A percentile compares a stretch with the other conserved stretches of the same genome.
These are phyloP conservation scores for Aulostomus chinensis DNA, from an alignment of 2,797 vertebrate genomes.

Conservation along the genomic window DNA sequence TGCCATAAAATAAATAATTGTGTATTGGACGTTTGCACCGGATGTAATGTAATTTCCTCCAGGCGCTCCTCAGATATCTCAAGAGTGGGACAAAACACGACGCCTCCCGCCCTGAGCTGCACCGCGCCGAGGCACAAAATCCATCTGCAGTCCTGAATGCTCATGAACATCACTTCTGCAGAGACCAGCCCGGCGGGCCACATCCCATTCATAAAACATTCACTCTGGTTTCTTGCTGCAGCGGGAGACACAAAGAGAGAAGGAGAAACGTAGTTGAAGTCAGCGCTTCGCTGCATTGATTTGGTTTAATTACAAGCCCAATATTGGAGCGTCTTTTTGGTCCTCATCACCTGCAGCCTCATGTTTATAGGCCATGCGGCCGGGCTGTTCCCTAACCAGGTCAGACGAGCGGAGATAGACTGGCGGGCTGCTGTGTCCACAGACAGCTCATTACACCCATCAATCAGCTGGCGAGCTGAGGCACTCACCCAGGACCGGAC, in stretches of 20 bases:
- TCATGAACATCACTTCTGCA: background rate
- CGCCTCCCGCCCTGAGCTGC: too few relatives aligned
- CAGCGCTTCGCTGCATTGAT: too few relatives aligned
- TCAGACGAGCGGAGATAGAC: slow-evolving; percentile 24
- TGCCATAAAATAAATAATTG: too few relatives aligned
- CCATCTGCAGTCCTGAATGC: too few relatives aligned
- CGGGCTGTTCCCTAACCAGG: slow-evolving; percentile 34
- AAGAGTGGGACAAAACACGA: too few relatives aligned
- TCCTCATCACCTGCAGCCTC: slow-evolving; percentile 1
- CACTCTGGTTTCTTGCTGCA: background rate
- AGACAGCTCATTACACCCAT: slow-evolving; percentile 55
- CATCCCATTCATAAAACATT: slow-evolving; percentile 18
- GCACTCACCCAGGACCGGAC: slow-evolving; percentile 27
- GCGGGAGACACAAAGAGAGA: background rate
- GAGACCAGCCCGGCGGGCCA: background rate
- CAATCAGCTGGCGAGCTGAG: slow-evolving; percentile 38
- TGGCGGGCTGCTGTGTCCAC: slow-evolving; percentile 22
- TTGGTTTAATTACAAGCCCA: background rate
- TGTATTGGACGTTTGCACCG: too few relatives aligned
- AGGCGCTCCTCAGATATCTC: too few relatives aligned
- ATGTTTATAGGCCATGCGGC: slow-evolving; percentile 12
- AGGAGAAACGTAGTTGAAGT: too few relatives aligned
- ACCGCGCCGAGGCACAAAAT: too few relatives aligned
- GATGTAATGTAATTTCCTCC: too few relatives aligned
- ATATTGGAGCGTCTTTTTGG: too few relatives aligned